Percentiles rank a stretch among this genome's conserved stretches.
phyloP scores from a whole-genome alignment of 1,140 invertebrate species.

The Chymomyza costata region DNA sequence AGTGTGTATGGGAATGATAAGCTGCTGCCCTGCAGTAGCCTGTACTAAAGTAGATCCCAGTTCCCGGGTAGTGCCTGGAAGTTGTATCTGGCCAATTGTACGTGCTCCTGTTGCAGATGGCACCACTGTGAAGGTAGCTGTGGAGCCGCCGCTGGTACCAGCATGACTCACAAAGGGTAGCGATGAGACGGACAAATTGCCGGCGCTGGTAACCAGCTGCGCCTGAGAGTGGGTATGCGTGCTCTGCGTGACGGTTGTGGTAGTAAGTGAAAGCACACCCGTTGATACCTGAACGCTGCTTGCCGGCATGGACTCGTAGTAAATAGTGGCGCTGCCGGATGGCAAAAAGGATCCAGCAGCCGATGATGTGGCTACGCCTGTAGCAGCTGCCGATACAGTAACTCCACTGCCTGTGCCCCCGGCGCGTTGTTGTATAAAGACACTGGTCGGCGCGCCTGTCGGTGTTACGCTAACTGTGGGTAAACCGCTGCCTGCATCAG shows the following conservation, averaged over 20 bases:
- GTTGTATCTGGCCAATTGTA: conserved; percentile 54
- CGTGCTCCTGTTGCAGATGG: conserved; percentile 44
- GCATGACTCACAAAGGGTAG: conserved; percentile 55
- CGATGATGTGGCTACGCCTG: conserved; percentile 21
- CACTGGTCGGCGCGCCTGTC: conserved; percentile 27
- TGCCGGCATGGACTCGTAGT: conserved; percentile 71
- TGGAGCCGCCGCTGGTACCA: conserved; percentile 36
- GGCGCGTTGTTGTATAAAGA: conserved; percentile 43
- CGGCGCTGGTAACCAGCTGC: conserved; percentile 50
- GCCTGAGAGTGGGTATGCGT: conserved; percentile 41
- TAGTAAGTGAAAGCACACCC: conserved; percentile 66
- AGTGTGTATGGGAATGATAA: conserved; percentile 66
- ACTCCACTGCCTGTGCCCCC: conserved; percentile 22
- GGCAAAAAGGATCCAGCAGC: conserved; percentile 17
- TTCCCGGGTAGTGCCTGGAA: conserved; percentile 15
- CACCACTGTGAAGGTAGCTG: conserved; percentile 67
- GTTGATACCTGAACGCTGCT: conserved; percentile 51
- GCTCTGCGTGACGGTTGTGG: conserved; percentile 64
- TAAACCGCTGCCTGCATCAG: conserved; percentile 9
- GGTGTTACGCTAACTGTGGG: not conserved
- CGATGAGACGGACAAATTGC: conserved; percentile 59
- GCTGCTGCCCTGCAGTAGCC: conserved; percentile 25
- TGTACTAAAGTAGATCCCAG: conserved; percentile 9
- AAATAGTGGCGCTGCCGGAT: conserved; percentile 58
- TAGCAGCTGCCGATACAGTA: conserved; percentile 11